Evolutionary conservation across 1,140 invertebrate genomes (phyloP), one percentile per base, ranked within the genome.

Genomic region (Monomorium pharaonis): DNA sequence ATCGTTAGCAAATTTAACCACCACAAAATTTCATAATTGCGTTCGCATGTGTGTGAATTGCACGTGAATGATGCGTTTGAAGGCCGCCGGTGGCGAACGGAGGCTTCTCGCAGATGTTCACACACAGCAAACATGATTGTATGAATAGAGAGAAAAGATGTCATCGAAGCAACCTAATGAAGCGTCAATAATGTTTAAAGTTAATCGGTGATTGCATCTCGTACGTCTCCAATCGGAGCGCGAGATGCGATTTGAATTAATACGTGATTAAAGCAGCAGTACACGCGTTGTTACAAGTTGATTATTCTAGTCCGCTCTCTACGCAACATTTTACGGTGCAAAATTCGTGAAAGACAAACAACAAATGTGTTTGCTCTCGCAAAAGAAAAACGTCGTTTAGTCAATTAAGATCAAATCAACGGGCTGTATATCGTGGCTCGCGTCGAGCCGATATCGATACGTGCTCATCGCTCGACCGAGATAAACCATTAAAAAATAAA

Each of bases 351-450:
- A 67, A 83, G 54, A 85, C 87, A 86, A 65, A 87, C 67, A 49
- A 65, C 18, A 74, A 42, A 14, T 83, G 67, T 75, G 33, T 65
- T 65, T 54, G n/a, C 62, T 85, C 56, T 89, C 85, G 49, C 77
- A 80, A 77, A 47, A 67, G 63, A 67, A 67, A 67, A 67, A 75
- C 77, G 69, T 51, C 76, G 85, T 89, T 89, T 92, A 88, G 87
- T 90, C 83, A 81, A 74, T 89, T 72, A 69, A 76, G 51, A 81
- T 90, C 75, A 89, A 65, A 88, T 84, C 60, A 80, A 80, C 89
- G 93, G 93, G 93, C 84, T 95, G 93, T 94, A 94, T 95, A 94
- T 95, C 93, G 93, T 93, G 81, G 88, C 88, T 93, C 89, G 78
- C 89, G 91, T 92, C 91, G 93, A 94, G 90, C 91, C 84, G 89